Conservation (phyloP, 2,113 vertebrate genomes). For the Piprites chloris region DNA sequence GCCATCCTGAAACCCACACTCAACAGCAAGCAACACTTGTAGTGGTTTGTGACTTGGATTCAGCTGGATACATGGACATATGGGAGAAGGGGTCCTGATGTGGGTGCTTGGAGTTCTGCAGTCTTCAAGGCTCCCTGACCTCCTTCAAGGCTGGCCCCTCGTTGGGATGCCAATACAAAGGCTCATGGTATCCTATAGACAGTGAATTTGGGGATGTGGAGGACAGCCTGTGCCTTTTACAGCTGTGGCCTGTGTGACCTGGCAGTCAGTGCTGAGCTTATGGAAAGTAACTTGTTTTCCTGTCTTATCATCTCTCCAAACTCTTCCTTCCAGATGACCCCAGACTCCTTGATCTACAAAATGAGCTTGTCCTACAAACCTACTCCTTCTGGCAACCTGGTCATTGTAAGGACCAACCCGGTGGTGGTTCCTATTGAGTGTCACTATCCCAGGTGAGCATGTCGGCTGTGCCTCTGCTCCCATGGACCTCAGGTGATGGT, state of each 20-base stretch:
- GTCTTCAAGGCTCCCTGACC: background rate
- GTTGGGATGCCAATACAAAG: background rate
- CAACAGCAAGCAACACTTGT: background rate
- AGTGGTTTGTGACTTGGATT: background rate
- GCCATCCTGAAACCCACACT: fast-evolving
- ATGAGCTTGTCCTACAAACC: background rate
- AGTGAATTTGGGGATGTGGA: background rate
- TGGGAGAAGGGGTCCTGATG: background rate
- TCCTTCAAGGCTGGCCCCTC: no score
- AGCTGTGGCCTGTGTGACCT: no score
- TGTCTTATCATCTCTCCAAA: background rate
- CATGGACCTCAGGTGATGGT: fast-evolving
- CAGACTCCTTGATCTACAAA: conserved; percentile 17
- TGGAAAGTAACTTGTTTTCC: background rate
- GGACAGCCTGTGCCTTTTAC: background rate
- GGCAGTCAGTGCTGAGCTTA: background rate
- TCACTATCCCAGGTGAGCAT: conserved; percentile 37
- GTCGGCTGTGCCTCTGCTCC: no score
- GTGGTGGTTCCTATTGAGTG: conserved; percentile 46
- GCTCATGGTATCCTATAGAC: fast-evolving
- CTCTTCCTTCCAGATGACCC: background rate
- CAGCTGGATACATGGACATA: background rate
- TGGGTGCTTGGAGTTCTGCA: background rate
- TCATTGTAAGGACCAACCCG: background rate
- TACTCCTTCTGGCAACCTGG: background rate